phyloP scores from a whole-genome alignment of 2,797 vertebrate species.

The Characodon lateralis region DNA sequence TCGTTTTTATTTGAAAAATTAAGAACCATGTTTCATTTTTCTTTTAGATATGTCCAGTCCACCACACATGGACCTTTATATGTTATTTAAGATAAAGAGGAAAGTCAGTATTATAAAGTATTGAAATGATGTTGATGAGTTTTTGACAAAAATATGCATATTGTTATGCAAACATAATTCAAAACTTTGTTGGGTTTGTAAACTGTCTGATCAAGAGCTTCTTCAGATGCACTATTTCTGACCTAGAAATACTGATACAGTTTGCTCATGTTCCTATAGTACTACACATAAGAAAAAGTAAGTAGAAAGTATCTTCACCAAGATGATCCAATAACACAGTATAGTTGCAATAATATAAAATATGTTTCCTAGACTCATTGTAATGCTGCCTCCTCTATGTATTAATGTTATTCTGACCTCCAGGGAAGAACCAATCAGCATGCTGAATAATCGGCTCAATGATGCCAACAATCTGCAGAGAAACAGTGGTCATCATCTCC shows the following conservation, averaged over 20 bases:
- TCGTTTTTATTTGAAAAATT: neutral
- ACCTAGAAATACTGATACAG: neutral
- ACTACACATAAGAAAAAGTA: neutral
- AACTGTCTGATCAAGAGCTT: neutral
- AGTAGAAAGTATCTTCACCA: neutral
- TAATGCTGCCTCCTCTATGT: constrained; percentile 38
- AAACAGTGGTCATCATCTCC: constrained; percentile 98
- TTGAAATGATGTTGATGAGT: neutral
- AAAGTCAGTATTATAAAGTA: neutral
- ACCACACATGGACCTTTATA: neutral
- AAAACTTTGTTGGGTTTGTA: neutral
- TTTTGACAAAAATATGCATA: neutral
- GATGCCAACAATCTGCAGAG: constrained; percentile 95
- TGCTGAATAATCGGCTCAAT: constrained; percentile 97
- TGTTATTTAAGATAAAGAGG: neutral
- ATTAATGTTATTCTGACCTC: constrained; percentile 80
- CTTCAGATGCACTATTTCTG: neutral
- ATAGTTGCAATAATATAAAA: neutral
- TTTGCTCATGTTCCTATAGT: neutral
- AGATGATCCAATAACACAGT: neutral
- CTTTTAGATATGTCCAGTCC: neutral
- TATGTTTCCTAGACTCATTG: constrained; percentile 1
- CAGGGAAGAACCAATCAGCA: constrained; percentile 98
- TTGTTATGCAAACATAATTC: neutral
- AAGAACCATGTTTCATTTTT: neutral